These are phyloP conservation scores for Euura lappo DNA, from an alignment of 1,140 invertebrate genomes.

Conservation along the genomic window DNA sequence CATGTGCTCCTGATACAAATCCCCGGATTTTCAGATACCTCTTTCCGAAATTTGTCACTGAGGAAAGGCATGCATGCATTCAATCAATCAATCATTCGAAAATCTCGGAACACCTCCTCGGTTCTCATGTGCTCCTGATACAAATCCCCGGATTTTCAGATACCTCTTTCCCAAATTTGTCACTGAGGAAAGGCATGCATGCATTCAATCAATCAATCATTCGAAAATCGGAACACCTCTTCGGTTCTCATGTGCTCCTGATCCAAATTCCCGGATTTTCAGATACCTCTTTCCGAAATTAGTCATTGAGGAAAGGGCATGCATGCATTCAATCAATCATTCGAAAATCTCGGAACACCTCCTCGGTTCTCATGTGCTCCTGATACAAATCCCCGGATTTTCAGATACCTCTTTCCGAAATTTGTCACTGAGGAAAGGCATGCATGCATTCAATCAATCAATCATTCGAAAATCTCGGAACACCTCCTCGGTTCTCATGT, in stretches of 20 bases:
- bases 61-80: background rate
- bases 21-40: too few relatives aligned
- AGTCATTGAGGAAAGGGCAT: too few relatives aligned
- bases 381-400: background rate
- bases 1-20: background rate
- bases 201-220: background rate
- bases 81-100: background rate
- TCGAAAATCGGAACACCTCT: background rate
- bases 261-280: background rate
- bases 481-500: background rate
- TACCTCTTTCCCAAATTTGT: too few relatives aligned
- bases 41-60: too few relatives aligned
- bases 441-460: background rate
- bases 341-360: background rate
- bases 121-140: background rate
- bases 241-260: background rate
- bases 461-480: background rate
- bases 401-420: too few relatives aligned
- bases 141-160: background rate
- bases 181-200: background rate
- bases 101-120: background rate
- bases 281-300: too few relatives aligned
- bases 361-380: background rate
- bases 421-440: too few relatives aligned
- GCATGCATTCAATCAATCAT: background rate